Conservation (phyloP, 2,113 vertebrate genomes). For the Pica pica region DNA sequence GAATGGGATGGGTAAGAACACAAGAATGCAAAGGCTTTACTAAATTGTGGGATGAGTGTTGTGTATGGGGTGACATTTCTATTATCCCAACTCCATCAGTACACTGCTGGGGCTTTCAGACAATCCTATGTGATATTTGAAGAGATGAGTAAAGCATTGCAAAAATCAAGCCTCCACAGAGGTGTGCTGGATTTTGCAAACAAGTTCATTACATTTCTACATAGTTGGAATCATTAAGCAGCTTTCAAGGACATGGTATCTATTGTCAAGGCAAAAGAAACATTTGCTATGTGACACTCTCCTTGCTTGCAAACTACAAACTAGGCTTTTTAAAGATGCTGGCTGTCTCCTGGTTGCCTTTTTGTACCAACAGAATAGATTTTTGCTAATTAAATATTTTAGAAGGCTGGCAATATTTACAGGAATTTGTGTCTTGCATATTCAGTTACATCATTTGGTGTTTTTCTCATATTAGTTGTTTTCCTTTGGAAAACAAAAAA, state of each 20-base stretch:
- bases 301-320: accelerated
- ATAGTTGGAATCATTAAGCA: not conserved
- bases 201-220: not conserved
- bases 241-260: not conserved
- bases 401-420: not conserved
- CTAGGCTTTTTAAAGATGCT: not conserved
- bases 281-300: not conserved
- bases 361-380: not conserved
- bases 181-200: not conserved
- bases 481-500: not conserved
- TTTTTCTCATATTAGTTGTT: not conserved
- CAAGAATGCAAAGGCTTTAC: not conserved
- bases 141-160: not conserved
- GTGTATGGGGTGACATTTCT: not conserved
- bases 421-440: not conserved
- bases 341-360: not conserved
- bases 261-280: not conserved
- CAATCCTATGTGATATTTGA: accelerated
- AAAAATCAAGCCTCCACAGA: not conserved
- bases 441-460: not conserved
- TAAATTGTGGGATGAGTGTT: not conserved
- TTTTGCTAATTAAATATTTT: not conserved
- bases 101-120: not conserved
- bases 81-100: not conserved
- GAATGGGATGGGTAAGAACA: not conserved